Evolutionary conservation across 2,113 vertebrate genomes (phyloP), one percentile per base, ranked within the genome.

Genomic region (Varanus salvator): DNA sequence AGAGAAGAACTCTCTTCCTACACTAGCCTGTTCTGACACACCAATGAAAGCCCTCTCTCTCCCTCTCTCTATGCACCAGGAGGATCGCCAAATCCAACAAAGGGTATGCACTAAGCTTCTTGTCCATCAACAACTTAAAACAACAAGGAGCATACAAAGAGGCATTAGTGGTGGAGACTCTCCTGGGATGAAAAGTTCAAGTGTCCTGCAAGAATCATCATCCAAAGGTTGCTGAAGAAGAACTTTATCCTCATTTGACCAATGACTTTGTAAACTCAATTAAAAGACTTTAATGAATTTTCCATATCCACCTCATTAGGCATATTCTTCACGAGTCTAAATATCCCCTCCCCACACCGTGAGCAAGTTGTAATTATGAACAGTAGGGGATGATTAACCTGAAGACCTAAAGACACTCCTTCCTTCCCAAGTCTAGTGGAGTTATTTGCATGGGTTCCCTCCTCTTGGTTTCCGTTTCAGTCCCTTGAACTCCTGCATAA

Each of bases 331-430:
- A 83, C 4, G 6, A 84, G 60, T 14, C 76, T 78, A 44, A 77
- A 6, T 14, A 80, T 52, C 71, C 77, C 38, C 87, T 69, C 0
- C 0, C 8, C 57, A 11, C 7, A 9, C 64, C 75, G 44, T 0
- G 44, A 60, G 17, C 25, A 83, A 84, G 64, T 0, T 48, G 68
- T 48, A 84, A 85, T 75, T 77, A 48, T 44, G 78, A 69, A 84
- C 84, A 84, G 74, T 82, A 54, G 23, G 64, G 81, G 74, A 89
- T 78, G 77, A 78, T 89, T 78, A 89, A 89, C 88, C 88, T 44
- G 60, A 31, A 38, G 74, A 34, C 44, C 48, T 38, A 78, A 69
- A 48, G 44, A 64, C 31, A 7, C 60, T 2, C 23, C 25, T 54
- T 34, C 82, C 31, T 27, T 60, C 38, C 48, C 64, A 57, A 38